Percentiles rank a stretch among this genome's conserved stretches.
Evolutionary conservation across 2,797 vertebrate species (phyloP).

Genomic region (Channallabes apus): DNA sequence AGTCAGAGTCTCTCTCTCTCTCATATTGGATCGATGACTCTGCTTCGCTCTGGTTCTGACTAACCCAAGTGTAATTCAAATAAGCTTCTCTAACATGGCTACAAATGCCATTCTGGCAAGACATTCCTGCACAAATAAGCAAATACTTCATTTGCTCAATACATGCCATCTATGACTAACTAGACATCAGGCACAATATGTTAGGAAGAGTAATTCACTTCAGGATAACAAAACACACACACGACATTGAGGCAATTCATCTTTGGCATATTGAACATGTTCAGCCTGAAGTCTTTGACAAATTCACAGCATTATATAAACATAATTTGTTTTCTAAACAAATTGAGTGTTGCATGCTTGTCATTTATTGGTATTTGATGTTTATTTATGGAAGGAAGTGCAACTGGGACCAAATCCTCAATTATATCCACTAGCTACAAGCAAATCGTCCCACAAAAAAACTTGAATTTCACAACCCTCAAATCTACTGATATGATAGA

Average conservation of each 20-base stretch:
- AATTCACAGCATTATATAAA: slow-evolving; percentile 48
- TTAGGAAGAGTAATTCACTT: slow-evolving; percentile 50
- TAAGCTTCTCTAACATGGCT: slow-evolving; percentile 46
- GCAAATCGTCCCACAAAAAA: neutral
- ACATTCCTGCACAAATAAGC: slow-evolving; percentile 51
- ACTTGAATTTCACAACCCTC: neutral
- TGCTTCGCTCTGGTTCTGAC: slow-evolving; percentile 65
- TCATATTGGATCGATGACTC: slow-evolving; percentile 62
- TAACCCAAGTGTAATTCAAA: slow-evolving; percentile 50
- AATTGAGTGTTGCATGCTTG: slow-evolving; percentile 22
- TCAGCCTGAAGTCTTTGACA: slow-evolving; percentile 40
- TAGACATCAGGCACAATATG: slow-evolving; percentile 55
- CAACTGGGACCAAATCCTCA: slow-evolving; percentile 1
- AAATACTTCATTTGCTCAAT: slow-evolving; percentile 57
- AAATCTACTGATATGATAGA: neutral
- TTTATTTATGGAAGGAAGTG: slow-evolving; percentile 8
- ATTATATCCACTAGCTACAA: neutral
- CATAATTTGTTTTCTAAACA: slow-evolving; percentile 42
- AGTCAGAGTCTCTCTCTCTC: slow-evolving; percentile 15
- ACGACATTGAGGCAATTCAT: slow-evolving; percentile 43
- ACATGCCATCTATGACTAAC: slow-evolving; percentile 58
- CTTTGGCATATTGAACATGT: slow-evolving; percentile 34
- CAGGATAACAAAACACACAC: slow-evolving; percentile 43
- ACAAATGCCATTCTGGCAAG: slow-evolving; percentile 54
- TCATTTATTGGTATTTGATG: slow-evolving; percentile 7